Evolutionary conservation across 1,140 invertebrate species (phyloP), one percentile per base, ranked within the genome.

Genomic region (Drosophila arizonae): DNA sequence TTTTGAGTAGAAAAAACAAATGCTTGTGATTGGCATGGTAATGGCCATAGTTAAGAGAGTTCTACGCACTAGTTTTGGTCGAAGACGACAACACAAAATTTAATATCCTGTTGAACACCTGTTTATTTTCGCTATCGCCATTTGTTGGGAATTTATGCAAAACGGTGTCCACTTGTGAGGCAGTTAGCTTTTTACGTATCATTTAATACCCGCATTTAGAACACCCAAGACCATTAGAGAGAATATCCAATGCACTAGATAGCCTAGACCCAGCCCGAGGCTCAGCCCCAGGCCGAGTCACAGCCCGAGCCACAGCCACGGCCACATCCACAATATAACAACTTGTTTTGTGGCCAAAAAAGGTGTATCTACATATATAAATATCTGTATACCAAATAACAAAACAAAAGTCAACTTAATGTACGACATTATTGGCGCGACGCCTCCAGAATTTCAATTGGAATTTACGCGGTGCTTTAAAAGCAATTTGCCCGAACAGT

Each of bases 51-150:
- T 50, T 58, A 52, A 33, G 41, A 26, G 41, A 11, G 43, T 66
- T 58, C 69, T 56, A 76, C 72, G 79, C 79, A 86, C 78, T 78
- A 81, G 67, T 73, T 39, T 72, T 58, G 26, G 17, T 45, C 26
- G 13, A 55, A 69, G 39, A 56, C 28, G 15, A 63, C 30, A 76
- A 50, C 56, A 63, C 36, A 50, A 58, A 63, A 67, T 79, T 79
- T 87, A 84, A 87, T 87, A 84, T 87, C 82, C 82, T 87, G 82
- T 87, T 79, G 69, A 52, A 79, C 82, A 87, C 84, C 77, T 87
- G 79, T 84, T 86, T 77, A 76, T 77, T 61, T 77, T 61, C 66
- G 63, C 41, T 51, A 55, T 39, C 51, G 30, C 50, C 36, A 11
- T 13, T 39, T 39, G 54, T 30, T 63, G 66, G 64, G 24, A 45